Percentiles rank a stretch among this genome's conserved stretches.
Evolutionary conservation across 2,888 invertebrate genomes (phyloP).

Genomic region (Cataglyphis rosenhaueri): DNA sequence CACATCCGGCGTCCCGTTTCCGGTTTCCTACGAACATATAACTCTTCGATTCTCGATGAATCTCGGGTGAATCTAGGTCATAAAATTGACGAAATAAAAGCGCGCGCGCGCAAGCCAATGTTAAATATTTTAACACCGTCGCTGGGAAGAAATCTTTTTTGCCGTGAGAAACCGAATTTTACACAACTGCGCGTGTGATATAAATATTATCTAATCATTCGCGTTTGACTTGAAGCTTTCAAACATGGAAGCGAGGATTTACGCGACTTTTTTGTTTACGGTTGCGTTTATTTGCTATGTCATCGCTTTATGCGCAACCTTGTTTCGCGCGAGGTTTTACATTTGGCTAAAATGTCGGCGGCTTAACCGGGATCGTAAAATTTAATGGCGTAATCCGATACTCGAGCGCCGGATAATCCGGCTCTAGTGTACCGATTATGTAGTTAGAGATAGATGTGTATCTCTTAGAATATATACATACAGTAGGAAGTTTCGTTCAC

Average conservation of each 20-base stretch:
- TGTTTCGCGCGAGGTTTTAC: neutral
- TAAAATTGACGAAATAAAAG: conserved; percentile 27
- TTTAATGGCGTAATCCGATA: conserved; percentile 19
- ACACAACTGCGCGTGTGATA: neutral
- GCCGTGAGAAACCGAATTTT: neutral
- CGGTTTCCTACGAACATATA: neutral
- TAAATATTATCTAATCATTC: conserved; percentile 32
- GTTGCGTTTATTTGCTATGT: neutral
- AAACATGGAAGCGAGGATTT: conserved; percentile 19
- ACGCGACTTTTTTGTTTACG: neutral
- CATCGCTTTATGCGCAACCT: conserved; percentile 3
- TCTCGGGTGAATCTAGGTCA: conserved; percentile 30
- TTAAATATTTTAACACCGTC: conserved; percentile 22
- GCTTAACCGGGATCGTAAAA: conserved; percentile 32
- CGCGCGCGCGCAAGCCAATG: neutral
- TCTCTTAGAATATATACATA: neutral
- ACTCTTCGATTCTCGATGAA: conserved; percentile 21
- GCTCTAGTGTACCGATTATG: neutral
- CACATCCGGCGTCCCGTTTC: conserved; percentile 23
- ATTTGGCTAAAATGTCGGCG: conserved; percentile 16
- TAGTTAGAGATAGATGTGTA: neutral
- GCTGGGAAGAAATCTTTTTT: neutral
- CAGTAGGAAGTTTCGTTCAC: neutral
- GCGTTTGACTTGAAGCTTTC: neutral
- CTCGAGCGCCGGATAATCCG: conserved; percentile 7